Evolutionary conservation across 2,888 invertebrate genomes (phyloP).

Genomic region (Drosophila mettleri): DNA sequence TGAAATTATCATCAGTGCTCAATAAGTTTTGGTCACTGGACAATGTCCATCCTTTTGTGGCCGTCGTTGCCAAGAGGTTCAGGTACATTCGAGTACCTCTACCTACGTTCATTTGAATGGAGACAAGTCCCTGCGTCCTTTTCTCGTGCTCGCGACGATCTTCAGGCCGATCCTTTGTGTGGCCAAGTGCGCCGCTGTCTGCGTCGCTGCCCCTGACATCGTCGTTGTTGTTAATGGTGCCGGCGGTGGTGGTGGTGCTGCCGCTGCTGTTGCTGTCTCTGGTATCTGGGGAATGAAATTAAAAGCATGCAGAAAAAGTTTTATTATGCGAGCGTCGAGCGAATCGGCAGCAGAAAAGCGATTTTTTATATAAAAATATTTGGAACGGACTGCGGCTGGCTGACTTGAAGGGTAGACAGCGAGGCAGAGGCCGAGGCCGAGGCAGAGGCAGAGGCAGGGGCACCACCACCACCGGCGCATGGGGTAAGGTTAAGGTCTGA

Average conservation of each 20-base stretch:
- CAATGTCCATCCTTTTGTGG: constrained; percentile 77
- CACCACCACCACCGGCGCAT: constrained; percentile 45
- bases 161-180: constrained; percentile 66
- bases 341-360: constrained; percentile 48
- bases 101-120: constrained; percentile 75
- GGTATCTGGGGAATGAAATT: constrained; percentile 71
- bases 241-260: constrained; percentile 6
- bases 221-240: constrained; percentile 13
- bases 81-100: constrained; percentile 76
- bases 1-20: constrained; percentile 60
- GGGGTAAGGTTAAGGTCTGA: constrained; percentile 60
- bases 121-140: constrained; percentile 79
- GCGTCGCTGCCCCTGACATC: constrained; percentile 28
- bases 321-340: constrained; percentile 62
- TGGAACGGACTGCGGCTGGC: constrained; percentile 52
- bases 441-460: constrained; percentile 15
- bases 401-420: constrained; percentile 11
- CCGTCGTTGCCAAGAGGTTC: constrained; percentile 57
- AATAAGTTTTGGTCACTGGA: constrained; percentile 72
- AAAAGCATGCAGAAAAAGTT: constrained; percentile 75
- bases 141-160: constrained; percentile 59
- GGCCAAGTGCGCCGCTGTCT: constrained; percentile 74
- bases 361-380: constrained; percentile 76
- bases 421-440: constrained; percentile 2
- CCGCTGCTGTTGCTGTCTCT: constrained; percentile 17